phyloP scores from a whole-genome alignment of 2,113 vertebrate species.

The Poicephalus meyeri region DNA sequence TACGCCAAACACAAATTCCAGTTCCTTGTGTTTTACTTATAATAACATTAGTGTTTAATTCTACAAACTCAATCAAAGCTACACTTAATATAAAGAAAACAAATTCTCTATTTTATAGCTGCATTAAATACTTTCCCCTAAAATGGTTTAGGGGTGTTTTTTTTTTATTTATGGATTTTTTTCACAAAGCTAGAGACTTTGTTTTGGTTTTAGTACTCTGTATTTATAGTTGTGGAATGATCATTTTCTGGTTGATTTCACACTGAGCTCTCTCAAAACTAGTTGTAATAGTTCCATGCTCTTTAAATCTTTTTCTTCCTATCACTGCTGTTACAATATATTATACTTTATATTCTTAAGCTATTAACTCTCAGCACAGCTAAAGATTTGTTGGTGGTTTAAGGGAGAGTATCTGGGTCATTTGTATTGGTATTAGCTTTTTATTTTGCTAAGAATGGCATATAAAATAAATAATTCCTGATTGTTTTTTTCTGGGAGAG shows the following conservation, averaged over 20 bases:
- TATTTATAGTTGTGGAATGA: constrained; percentile 72
- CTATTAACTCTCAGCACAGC: constrained; percentile 66
- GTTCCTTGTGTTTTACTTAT: constrained; percentile 68
- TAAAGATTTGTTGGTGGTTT: constrained; percentile 68
- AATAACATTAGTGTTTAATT: constrained; percentile 74
- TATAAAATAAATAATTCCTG: constrained; percentile 48
- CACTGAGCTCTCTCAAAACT: constrained; percentile 71
- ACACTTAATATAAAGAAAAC: constrained; percentile 75
- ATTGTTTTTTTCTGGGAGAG: not conserved
- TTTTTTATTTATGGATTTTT: constrained; percentile 72
- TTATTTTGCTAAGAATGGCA: constrained; percentile 7
- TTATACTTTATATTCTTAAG: constrained; percentile 72
- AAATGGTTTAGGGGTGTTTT: constrained; percentile 59
- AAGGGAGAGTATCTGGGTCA: not conserved
- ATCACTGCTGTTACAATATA: constrained; percentile 55
- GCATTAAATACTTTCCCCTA: constrained; percentile 74
- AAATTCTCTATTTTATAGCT: constrained; percentile 73
- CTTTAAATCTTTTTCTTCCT: constrained; percentile 73
- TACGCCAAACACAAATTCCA: constrained; percentile 59
- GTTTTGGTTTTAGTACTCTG: constrained; percentile 72
- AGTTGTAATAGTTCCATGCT: constrained; percentile 70
- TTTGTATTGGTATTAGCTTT: not conserved
- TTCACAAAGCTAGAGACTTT: constrained; percentile 54
- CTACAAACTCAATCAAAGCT: constrained; percentile 73
- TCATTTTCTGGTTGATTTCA: constrained; percentile 81